These are phyloP conservation scores for Enteromius fasciolatus DNA, from an alignment of 2,797 vertebrate genomes.

Conservation along the genomic window DNA sequence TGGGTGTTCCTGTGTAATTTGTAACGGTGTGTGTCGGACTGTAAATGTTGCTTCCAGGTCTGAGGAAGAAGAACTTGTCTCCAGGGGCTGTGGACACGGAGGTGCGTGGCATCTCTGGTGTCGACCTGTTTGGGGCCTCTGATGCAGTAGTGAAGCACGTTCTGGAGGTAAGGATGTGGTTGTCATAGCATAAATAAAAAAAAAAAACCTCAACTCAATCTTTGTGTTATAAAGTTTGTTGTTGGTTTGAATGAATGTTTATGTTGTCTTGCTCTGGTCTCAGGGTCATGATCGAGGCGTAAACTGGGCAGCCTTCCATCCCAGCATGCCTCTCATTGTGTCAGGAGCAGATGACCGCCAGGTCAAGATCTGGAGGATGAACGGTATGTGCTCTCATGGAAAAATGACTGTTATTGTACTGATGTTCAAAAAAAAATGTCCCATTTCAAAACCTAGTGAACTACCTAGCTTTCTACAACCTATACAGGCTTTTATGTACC, in stretches of 20 bases:
- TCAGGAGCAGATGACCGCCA: conserved; percentile 95
- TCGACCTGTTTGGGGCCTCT: conserved; percentile 93
- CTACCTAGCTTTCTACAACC: background rate
- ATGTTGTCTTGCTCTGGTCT: conserved; percentile 11
- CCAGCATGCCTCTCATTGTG: conserved; percentile 95
- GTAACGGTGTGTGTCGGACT: conserved; percentile 68
- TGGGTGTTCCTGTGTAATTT: conserved; percentile 67
- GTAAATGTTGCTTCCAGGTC: conserved; percentile 82
- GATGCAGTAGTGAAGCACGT: conserved; percentile 97
- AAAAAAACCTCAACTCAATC: background rate
- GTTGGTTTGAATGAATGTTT: conserved; percentile 6
- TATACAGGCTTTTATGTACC: background rate
- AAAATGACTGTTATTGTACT: background rate
- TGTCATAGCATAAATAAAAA: background rate
- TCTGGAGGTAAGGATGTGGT: conserved; percentile 85
- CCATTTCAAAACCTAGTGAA: background rate
- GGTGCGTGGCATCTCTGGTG: conserved; percentile 91
- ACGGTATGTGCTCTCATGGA: conserved; percentile 66
- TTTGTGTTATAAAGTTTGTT: background rate
- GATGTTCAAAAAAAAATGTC: background rate
- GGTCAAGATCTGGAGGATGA: conserved; percentile 99
- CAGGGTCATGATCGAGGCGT: conserved; percentile 96
- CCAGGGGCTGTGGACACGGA: conserved; percentile 94
- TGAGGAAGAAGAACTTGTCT: conserved; percentile 96
- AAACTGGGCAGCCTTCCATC: conserved; percentile 98